A percentile compares a stretch with the other conserved stretches of the same genome.
Evolutionary conservation across 2,113 vertebrate genomes (phyloP).

Genomic region (Hipposideros armiger): DNA sequence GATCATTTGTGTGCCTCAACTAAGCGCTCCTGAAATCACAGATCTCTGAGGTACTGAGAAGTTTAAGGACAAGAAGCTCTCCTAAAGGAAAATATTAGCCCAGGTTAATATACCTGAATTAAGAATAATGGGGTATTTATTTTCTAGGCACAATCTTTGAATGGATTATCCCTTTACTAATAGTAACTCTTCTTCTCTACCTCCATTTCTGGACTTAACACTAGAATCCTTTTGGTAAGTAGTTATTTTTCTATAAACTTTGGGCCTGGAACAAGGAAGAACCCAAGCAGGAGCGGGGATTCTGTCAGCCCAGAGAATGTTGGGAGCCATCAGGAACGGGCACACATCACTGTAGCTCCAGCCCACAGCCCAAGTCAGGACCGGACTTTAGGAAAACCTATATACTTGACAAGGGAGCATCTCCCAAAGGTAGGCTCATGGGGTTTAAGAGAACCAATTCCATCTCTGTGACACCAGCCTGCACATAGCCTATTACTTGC

Average conservation of each 20-base stretch:
- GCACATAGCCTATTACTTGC: neutral
- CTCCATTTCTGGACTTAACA: neutral
- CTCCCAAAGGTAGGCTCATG: neutral
- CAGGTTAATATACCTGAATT: neutral
- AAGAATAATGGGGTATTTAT: neutral
- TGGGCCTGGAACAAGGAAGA: neutral
- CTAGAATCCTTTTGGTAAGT: neutral
- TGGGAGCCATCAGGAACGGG: neutral
- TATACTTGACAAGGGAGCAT: neutral
- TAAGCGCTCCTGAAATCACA: conserved; percentile 2
- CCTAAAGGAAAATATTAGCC: neutral
- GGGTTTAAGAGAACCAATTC: neutral
- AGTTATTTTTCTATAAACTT: neutral
- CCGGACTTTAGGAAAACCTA: neutral
- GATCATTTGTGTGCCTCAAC: neutral
- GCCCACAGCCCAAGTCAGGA: neutral
- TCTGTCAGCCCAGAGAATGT: neutral
- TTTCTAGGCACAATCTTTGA: neutral
- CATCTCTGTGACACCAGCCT: neutral
- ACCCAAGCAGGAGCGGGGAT: neutral
- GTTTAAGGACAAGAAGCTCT: neutral
- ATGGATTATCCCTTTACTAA: neutral
- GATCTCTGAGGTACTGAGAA: neutral
- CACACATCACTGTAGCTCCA: neutral
- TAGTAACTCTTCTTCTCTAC: neutral